phyloP scores from a whole-genome alignment of 2,888 invertebrate species.

The Synergus umbraculus region DNA sequence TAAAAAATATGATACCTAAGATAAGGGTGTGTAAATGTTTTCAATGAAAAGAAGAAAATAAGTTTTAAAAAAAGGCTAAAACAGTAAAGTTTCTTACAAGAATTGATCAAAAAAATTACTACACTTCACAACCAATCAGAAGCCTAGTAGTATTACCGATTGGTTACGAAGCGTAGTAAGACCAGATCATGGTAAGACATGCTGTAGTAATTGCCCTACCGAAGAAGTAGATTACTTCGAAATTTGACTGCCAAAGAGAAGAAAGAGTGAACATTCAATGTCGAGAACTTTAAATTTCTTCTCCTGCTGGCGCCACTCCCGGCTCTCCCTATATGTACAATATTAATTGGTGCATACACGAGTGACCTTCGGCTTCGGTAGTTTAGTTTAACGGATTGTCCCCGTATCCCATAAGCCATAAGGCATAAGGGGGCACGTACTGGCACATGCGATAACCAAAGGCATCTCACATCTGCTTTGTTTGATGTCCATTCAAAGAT shows the following conservation, averaged over 20 bases:
- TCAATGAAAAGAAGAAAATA: too few species aligned
- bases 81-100: too few species aligned
- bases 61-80: too few species aligned
- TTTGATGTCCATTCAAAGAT: conserved; percentile 51
- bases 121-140: too few species aligned
- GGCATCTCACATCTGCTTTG: conserved; percentile 21
- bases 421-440: background rate
- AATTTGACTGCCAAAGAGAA: background rate
- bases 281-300: background rate
- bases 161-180: too few species aligned
- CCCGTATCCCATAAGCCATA: background rate
- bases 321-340: background rate
- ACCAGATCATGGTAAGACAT: too few species aligned
- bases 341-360: background rate
- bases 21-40: too few species aligned
- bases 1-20: too few species aligned
- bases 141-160: too few species aligned
- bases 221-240: background rate
- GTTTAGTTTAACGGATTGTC: conserved; percentile 7
- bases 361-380: conserved; percentile 9
- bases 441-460: conserved; percentile 19
- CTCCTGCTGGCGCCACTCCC: background rate
- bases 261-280: background rate
- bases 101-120: too few species aligned
- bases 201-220: background rate